Conservation (phyloP, 2,888 invertebrate genomes). For the Apodemia mormo region DNA sequence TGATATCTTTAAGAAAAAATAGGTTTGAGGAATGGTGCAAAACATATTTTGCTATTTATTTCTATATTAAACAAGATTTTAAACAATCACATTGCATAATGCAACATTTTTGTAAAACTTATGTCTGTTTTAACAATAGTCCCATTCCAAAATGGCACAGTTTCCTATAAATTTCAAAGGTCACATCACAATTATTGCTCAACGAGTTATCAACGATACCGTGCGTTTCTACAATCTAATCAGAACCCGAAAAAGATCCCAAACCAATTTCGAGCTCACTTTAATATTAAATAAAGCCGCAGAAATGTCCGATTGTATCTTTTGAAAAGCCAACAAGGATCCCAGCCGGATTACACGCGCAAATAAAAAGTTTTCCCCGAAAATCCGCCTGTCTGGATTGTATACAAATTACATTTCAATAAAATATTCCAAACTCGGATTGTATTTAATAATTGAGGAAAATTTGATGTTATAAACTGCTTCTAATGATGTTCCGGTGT, state of each 20-base stretch:
- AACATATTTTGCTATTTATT: too few species aligned
- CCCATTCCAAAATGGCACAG: background rate
- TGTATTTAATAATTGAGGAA: background rate
- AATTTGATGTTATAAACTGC: too few species aligned
- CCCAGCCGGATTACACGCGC: background rate
- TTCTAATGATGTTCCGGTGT: too few species aligned
- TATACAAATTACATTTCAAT: constrained; percentile 18
- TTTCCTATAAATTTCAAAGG: background rate
- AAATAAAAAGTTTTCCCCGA: constrained; percentile 2
- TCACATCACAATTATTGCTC: constrained; percentile 12
- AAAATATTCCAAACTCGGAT: background rate
- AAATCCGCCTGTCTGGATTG: constrained; percentile 11
- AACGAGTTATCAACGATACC: constrained; percentile 15
- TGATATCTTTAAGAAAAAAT: too few species aligned
- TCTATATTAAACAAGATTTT: too few species aligned
- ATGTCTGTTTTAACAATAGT: background rate
- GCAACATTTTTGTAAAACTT: too few species aligned
- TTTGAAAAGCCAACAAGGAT: constrained; percentile 18
- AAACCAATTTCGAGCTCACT: constrained; percentile 17
- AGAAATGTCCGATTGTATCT: constrained; percentile 18
- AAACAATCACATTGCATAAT: too few species aligned
- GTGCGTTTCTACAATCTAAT: constrained; percentile 13
- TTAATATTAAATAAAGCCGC: constrained; percentile 18
- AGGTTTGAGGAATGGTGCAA: too few species aligned
- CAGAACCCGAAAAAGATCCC: constrained; percentile 17